Conservation (phyloP, 2,888 invertebrate genomes). For the Drosophila imparisetae region DNA sequence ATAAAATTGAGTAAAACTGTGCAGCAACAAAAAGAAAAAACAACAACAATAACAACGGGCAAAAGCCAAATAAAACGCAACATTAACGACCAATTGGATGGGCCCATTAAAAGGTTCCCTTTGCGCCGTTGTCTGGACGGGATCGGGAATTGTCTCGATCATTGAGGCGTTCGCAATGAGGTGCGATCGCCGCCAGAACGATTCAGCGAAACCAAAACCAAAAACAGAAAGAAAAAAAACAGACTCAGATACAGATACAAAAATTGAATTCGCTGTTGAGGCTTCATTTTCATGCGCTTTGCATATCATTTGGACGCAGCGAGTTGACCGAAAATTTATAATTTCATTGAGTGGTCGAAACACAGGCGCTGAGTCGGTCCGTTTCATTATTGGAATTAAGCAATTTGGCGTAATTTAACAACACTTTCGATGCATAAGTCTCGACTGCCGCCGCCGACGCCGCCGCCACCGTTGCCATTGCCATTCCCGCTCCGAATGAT, state of each 20-base stretch:
- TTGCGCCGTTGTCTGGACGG: constrained; percentile 43
- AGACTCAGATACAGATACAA: constrained; percentile 17
- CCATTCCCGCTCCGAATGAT: constrained; percentile 66
- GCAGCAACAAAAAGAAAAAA: constrained; percentile 38
- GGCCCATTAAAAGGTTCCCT: constrained; percentile 78
- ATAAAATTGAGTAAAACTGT: constrained; percentile 72
- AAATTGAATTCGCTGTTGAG: constrained; percentile 53
- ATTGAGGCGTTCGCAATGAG: constrained; percentile 45
- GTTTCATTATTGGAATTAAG: constrained; percentile 84
- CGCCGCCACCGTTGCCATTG: constrained; percentile 55
- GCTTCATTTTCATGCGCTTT: constrained; percentile 62
- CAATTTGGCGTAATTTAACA: constrained; percentile 84
- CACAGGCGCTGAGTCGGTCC: constrained; percentile 37
- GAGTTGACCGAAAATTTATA: constrained; percentile 70
- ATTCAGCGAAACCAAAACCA: constrained; percentile 21
- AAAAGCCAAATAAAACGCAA: constrained; percentile 82
- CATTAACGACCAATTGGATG: constrained; percentile 83
- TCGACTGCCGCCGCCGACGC: constrained; percentile 35
- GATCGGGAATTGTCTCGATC: constrained; percentile 25
- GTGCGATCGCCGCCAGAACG: constrained; percentile 49
- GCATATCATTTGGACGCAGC: constrained; percentile 65
- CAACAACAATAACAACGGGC: constrained; percentile 34
- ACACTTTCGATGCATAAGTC: constrained; percentile 84
- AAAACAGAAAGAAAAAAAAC: neutral
- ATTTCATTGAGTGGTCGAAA: constrained; percentile 71